phyloP scores from a whole-genome alignment of 1,140 invertebrate genomes.

The Dufourea novaeangliae region DNA sequence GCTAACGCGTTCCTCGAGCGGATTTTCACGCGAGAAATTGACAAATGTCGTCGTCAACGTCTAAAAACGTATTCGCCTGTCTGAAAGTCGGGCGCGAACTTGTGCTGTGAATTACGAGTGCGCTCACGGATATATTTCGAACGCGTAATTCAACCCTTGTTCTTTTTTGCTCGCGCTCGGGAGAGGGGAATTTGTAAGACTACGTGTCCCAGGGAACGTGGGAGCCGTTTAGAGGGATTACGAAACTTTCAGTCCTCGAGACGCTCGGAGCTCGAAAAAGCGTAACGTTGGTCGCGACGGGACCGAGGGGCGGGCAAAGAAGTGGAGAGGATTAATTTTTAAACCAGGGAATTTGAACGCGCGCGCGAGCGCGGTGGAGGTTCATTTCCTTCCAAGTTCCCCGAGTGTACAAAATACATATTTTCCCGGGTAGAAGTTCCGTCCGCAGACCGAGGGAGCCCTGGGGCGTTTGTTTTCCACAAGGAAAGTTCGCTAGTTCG shows the following conservation, averaged over 20 bases:
- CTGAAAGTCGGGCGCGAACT: background rate
- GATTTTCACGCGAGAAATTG: conserved; percentile 10
- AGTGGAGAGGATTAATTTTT: background rate
- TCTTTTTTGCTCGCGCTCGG: background rate
- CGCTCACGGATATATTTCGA: background rate
- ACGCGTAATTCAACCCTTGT: background rate
- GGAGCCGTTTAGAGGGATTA: background rate
- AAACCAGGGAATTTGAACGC: background rate
- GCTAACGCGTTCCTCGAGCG: background rate
- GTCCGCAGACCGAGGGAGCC: background rate
- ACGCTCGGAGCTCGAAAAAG: background rate
- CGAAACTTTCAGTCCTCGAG: background rate
- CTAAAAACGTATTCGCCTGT: background rate
- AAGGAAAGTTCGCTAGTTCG: background rate
- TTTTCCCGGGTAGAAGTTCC: background rate
- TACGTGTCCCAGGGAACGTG: background rate
- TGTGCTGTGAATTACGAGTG: background rate
- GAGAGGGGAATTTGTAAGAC: background rate
- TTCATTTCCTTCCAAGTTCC: background rate
- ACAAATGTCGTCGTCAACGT: conserved; percentile 20
- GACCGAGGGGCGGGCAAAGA: background rate
- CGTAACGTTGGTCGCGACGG: background rate
- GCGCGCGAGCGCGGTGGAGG: background rate
- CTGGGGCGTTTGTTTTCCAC: background rate
- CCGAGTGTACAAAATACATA: conserved; percentile 6